Percentiles rank a stretch among this genome's conserved stretches.
phyloP scores from a whole-genome alignment of 2,797 vertebrate genomes.

The Falco novaeseelandiae region DNA sequence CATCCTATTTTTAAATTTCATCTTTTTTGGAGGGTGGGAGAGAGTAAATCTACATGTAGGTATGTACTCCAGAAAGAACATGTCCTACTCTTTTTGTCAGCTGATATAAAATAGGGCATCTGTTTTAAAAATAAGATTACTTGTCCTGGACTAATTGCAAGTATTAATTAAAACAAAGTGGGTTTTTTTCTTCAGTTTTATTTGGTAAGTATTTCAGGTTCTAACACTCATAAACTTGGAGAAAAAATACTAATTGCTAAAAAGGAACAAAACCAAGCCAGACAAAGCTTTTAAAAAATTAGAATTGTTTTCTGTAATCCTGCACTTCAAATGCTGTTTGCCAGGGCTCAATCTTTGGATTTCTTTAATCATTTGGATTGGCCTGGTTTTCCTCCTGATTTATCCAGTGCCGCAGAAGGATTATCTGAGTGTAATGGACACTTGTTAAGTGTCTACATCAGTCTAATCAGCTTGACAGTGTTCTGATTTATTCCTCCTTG shows the following conservation, averaged over 20 bases:
- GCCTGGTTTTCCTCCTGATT: neutral
- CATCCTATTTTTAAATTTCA: neutral
- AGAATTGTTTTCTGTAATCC: slow-evolving; percentile 14
- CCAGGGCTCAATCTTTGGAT: slow-evolving; percentile 30
- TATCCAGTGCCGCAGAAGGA: neutral
- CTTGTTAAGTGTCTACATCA: neutral
- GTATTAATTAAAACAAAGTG: neutral
- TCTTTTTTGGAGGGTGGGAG: neutral
- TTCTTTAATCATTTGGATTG: slow-evolving; percentile 58
- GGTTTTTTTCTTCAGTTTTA: neutral
- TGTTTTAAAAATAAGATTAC: neutral
- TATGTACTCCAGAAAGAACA: neutral
- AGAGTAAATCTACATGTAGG: neutral
- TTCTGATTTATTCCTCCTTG: neutral
- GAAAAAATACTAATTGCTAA: slow-evolving; percentile 4
- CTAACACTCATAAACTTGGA: neutral
- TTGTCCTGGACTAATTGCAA: neutral
- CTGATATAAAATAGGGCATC: neutral
- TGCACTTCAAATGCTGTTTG: neutral
- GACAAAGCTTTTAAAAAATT: slow-evolving; percentile 15
- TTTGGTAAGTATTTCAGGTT: neutral
- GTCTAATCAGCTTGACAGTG: neutral
- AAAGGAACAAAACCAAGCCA: neutral
- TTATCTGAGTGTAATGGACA: neutral
- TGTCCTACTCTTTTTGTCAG: neutral